Percentiles rank a stretch among this genome's conserved stretches.
These are phyloP conservation scores for Ichneumon xanthorius DNA, from an alignment of 2,888 invertebrate genomes.

Conservation along the genomic window DNA sequence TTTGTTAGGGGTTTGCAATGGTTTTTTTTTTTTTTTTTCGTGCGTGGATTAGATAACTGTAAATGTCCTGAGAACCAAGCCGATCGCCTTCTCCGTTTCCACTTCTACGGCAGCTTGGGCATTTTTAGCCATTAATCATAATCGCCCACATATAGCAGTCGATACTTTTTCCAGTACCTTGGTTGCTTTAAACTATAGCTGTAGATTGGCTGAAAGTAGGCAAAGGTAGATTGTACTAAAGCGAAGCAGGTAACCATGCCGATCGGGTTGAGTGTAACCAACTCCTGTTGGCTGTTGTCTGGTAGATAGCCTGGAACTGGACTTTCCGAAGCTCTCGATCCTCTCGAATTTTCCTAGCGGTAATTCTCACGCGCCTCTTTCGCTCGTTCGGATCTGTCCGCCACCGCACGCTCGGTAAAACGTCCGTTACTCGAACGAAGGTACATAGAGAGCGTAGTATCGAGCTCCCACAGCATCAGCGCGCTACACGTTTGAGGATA, in stretches of 20 bases:
- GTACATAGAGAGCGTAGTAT: slow-evolving; percentile 39
- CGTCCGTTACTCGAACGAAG: slow-evolving; percentile 67
- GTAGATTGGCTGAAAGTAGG: slow-evolving; percentile 2
- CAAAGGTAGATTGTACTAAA: slow-evolving; percentile 32
- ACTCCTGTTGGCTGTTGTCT: slow-evolving; percentile 30
- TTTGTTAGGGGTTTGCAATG: not conserved
- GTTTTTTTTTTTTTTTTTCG: too few species aligned
- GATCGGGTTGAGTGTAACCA: slow-evolving; percentile 29
- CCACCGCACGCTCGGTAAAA: slow-evolving; percentile 61
- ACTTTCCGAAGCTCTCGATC: slow-evolving; percentile 36
- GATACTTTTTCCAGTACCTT: not conserved
- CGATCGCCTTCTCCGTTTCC: too few species aligned
- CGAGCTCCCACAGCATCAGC: slow-evolving; percentile 59
- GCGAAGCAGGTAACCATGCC: slow-evolving; percentile 32
- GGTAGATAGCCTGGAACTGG: slow-evolving; percentile 27
- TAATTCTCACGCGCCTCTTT: slow-evolving; percentile 67
- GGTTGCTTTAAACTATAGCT: not conserved
- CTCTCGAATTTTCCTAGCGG: slow-evolving; percentile 68
- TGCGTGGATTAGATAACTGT: too few species aligned
- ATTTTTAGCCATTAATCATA: not conserved
- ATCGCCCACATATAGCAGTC: not conserved
- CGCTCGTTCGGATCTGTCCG: slow-evolving; percentile 44
- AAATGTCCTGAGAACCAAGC: too few species aligned
- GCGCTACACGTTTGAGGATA: slow-evolving; percentile 16
- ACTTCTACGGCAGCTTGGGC: too few species aligned